Evolutionary conservation across 2,113 vertebrate species (phyloP), one percentile per base, ranked within the genome.

Genomic region (Neolamprologus falcicula): DNA sequence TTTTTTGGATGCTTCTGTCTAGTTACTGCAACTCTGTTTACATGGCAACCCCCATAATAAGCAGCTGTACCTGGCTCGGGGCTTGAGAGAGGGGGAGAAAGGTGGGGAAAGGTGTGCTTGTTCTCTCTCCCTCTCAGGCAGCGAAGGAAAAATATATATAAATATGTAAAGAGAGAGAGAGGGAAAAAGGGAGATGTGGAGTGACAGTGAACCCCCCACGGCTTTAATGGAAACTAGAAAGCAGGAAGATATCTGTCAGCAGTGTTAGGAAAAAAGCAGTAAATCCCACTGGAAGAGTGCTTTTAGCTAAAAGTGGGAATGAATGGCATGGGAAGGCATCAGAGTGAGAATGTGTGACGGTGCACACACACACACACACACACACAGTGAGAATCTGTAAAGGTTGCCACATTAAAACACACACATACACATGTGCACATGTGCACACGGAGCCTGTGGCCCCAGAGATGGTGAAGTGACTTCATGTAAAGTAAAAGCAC

Each of bases 41-140:
- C 91, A 93, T 89, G 88, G 91, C 82, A 93, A 94, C 94, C 24
- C 10, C 13, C 89, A 94, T 87, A 95, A 95, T 92, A 92, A 80
- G 52, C 35, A 83, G 73, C 63, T 83, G 7, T 79, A 85, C 91
- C 90, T 92, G 85, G 55, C 85, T 84, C 33, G 24, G n/a, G 26
- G 80, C 61, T 57, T 86, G 76, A 83, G 79, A 57, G 71, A 61
- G 45, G 59, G 57, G 40, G 28, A 16, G 80, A 37, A 82, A 85
- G 55, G 80, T 59, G 57, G 76, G 40, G 42, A 79, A 80, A 86
- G 85, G 86, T 86, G 88, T 71, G 76, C 83, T 78, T 76, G 73
- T 9, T 81, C 35, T 11, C 52, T 45, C 35, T 31, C 54, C 61
- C 61, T 37, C 61, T 68, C 26, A 12, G 68, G 68, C 26, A 47